phyloP scores from a whole-genome alignment of 1,140 invertebrate genomes.

The Popillia japonica region DNA sequence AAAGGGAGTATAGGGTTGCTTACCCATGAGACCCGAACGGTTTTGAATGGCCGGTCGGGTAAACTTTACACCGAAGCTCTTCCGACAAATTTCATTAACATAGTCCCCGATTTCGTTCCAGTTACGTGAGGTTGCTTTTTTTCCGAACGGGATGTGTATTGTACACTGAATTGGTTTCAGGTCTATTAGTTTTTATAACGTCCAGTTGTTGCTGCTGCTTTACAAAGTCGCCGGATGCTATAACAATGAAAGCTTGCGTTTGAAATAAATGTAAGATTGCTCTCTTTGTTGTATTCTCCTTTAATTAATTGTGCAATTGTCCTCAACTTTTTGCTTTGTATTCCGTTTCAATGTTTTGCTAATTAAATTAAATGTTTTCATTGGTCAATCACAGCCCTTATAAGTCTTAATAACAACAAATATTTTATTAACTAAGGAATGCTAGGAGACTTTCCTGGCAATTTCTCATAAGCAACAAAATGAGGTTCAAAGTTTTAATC shows the following conservation, averaged over 20 bases:
- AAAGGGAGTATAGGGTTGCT: neutral
- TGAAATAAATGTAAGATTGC: too few relatives aligned
- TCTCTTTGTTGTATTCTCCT: too few relatives aligned
- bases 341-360: too few relatives aligned
- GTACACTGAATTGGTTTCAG: neutral
- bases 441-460: too few relatives aligned
- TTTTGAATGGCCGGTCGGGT: conserved; percentile 6
- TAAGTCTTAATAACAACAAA: too few relatives aligned
- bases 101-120: neutral
- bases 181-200: neutral
- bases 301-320: too few relatives aligned
- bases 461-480: too few relatives aligned
- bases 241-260: neutral
- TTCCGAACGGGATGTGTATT: neutral
- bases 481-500: too few relatives aligned
- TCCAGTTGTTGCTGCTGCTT: neutral
- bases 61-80: neutral
- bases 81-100: conserved; percentile 18
- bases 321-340: too few relatives aligned
- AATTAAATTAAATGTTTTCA: too few relatives aligned
- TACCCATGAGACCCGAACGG: neutral
- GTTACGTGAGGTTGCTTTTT: conserved; percentile 4
- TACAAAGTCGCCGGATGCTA: neutral
- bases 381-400: too few relatives aligned
- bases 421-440: too few relatives aligned